Percentiles rank a stretch among this genome's conserved stretches.
phyloP scores from a whole-genome alignment of 2,797 vertebrate genomes.

The Acanthornis magna region DNA sequence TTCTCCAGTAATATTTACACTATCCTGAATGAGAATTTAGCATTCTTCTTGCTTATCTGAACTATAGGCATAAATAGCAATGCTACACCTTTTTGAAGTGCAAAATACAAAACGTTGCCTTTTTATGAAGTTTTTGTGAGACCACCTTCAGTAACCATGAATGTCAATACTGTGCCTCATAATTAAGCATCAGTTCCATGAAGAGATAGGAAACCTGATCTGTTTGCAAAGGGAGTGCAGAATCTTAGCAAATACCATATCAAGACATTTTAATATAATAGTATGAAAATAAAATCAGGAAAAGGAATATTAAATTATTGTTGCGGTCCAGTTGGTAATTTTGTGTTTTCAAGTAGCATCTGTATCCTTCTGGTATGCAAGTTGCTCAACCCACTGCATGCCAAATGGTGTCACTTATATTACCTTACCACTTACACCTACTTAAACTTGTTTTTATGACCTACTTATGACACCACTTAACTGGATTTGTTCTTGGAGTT shows the following conservation, averaged over 20 bases:
- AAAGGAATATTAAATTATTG: not conserved
- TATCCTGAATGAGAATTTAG: not conserved
- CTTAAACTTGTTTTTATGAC: slow-evolving; percentile 25
- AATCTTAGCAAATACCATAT: not conserved
- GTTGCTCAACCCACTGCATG: not conserved
- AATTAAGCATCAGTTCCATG: not conserved
- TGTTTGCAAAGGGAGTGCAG: not conserved
- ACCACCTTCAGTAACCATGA: not conserved
- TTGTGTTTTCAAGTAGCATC: not conserved
- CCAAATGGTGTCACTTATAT: not conserved
- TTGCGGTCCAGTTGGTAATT: not conserved
- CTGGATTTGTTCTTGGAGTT: not conserved
- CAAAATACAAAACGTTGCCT: not conserved
- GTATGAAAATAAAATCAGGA: not conserved
- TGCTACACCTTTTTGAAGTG: not conserved
- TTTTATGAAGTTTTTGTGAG: not conserved
- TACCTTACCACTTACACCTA: not conserved
- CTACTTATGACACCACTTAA: not conserved
- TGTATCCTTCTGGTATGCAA: not conserved
- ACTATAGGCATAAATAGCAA: not conserved
- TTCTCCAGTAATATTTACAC: not conserved
- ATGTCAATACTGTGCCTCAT: not conserved
- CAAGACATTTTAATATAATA: not conserved
- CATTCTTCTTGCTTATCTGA: not conserved
- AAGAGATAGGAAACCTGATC: not conserved